Percentiles rank a stretch among this genome's conserved stretches.
Evolutionary conservation across 1,140 invertebrate genomes (phyloP).

Genomic region (Neodiprion fabricii): DNA sequence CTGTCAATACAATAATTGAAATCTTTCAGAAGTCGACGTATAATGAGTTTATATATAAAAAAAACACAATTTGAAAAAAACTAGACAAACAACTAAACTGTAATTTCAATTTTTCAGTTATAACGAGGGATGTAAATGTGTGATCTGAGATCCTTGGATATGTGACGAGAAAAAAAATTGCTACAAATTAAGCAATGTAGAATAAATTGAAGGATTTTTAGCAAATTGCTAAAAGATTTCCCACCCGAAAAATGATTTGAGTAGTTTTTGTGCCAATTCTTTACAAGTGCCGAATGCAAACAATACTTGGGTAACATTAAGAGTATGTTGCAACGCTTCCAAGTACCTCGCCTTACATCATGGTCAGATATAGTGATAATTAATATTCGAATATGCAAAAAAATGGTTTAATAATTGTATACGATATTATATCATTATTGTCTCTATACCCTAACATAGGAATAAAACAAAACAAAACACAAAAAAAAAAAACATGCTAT

Average conservation of each 20-base stretch:
- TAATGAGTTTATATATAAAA: too few species aligned
- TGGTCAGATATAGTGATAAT: neutral
- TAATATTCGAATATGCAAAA: neutral
- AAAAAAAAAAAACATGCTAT: neutral
- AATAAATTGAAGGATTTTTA: too few species aligned
- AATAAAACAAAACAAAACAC: neutral
- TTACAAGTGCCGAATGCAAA: neutral
- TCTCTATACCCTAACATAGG: conserved; percentile 4
- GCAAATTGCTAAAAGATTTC: too few species aligned
- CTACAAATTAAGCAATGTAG: too few species aligned
- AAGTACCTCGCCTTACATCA: neutral
- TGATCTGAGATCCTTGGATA: too few species aligned
- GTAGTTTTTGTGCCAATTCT: neutral
- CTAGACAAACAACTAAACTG: too few species aligned
- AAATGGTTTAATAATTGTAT: neutral
- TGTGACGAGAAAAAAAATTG: too few species aligned
- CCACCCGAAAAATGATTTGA: neutral
- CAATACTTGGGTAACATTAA: neutral
- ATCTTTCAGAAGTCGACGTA: too few species aligned
- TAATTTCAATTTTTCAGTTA: too few species aligned
- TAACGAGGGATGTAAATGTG: too few species aligned
- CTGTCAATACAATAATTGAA: too few species aligned
- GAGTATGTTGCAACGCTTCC: neutral
- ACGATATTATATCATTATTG: neutral
- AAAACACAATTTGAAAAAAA: too few species aligned